Base-by-base conservation (phyloP, 1,140 invertebrate species). In the Aporrectodea caliginosa region DNA sequence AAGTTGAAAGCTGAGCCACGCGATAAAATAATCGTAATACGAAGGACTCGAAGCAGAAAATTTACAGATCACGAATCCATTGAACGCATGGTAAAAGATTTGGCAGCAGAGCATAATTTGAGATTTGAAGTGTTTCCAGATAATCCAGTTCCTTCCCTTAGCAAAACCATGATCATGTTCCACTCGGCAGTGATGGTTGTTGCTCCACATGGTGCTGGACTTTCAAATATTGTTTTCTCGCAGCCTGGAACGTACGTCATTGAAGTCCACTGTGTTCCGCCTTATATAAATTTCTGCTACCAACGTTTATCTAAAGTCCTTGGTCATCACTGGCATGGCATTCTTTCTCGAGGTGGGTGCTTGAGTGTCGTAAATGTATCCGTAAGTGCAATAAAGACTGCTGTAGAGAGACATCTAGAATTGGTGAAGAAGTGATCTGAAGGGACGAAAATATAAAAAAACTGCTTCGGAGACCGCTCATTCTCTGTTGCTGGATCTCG, bases 191-290 rank as follows among this genome's bases (percentile, higher is more conserved):
- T 69, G 30, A 73, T 79, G n/a, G 31, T 79, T 35, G 78, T 79
- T 22, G 78, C 78, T 43, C 78, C 78, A 27, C 78, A 79, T 32
- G 78, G 78, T 29, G 78, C 78, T 2, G 78, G 78, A 35, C 31
- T 70, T 29, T 72, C 78, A 16, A 79, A 79, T 68, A 75, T 79
- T 30, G 29, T 79, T 29, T 79, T 73, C 27, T 74, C n/a, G 16
- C 33, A 33, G 1, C 78, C 78, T 43, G 71, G 78, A 0, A 79
- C 78, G 2, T 22, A 35, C n/a, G 31, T 79, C 12, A 74, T 79
- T 16, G 78, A 79, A 79, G 78, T 69, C 33, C 29, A 75, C n/a
- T 79, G 78, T 29, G 27, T 72, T 58, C 43, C 16, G 1, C 58
- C 75, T 0, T 2, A 76, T 30, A 30, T n/a, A n/a, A 76, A 76